phyloP scores from a whole-genome alignment of 1,140 invertebrate genomes.

The Ostrea denselamellosa region DNA sequence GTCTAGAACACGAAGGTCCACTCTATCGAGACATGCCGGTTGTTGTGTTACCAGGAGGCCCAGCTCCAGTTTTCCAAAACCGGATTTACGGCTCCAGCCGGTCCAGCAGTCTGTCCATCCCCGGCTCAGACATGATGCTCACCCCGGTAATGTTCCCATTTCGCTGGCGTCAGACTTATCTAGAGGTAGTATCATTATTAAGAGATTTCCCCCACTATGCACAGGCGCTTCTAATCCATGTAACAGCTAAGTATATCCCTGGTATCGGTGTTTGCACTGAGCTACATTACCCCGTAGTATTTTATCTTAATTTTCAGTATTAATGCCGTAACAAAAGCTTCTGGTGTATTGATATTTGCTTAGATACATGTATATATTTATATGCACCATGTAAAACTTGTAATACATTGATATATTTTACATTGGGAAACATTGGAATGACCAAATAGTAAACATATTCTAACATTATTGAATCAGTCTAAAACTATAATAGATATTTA shows the following conservation, averaged over 20 bases:
- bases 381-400: too few relatives aligned
- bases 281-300: too few relatives aligned
- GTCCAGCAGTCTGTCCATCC: neutral
- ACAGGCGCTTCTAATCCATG: neutral
- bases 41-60: neutral
- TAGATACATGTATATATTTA: too few relatives aligned
- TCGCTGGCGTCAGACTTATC: slow-evolving; percentile 7
- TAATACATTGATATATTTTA: too few relatives aligned
- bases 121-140: slow-evolving; percentile 1
- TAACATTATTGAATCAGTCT: too few relatives aligned
- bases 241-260: neutral
- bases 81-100: neutral
- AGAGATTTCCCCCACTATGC: neutral
- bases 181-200: slow-evolving; percentile 14
- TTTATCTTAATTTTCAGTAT: too few relatives aligned
- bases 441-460: too few relatives aligned
- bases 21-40: neutral
- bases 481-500: too few relatives aligned
- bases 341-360: too few relatives aligned
- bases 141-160: slow-evolving; percentile 11
- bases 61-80: neutral
- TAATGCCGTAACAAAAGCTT: too few relatives aligned
- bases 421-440: too few relatives aligned
- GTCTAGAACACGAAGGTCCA: neutral
- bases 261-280: too few relatives aligned